Evolutionary conservation across 1,140 invertebrate genomes (phyloP), one percentile per base, ranked within the genome.

Genomic region (Nymphalis io): DNA sequence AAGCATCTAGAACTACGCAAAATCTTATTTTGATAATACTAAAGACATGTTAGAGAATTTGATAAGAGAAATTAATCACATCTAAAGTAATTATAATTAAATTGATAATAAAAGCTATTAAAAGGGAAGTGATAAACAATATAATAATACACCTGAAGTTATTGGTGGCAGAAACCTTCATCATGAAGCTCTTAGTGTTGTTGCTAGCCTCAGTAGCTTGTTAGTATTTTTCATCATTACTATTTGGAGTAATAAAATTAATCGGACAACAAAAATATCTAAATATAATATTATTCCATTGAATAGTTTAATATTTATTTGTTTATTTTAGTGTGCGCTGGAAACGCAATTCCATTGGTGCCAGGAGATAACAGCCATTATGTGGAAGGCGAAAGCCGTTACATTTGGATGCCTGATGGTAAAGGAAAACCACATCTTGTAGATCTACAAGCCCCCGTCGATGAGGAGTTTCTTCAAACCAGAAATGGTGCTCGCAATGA

Each of bases 361-460:
- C 81, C 81, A 42, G 68, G 73, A 33, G 81, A 86, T 61, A 84
- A 84, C 55, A 86, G 82, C 51, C 75, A 82, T 64, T 86, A 82
- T 72, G 77, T 83, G 60, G 84, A 83, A 57, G 84, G 82, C 2
- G 76, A 68, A 15, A 85, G 79, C 55, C 77, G 77, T 1, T 85
- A 85, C 40, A 71, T 83, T 10, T 83, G 81, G 81, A 81, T 85
- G 70, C 72, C 77, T 3, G 76, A 84, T 48, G 76, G 69, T 12
- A 71, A 83, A 5, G 82, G 74, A 4, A 62, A 60, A 0, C 74
- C 78, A 0, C 58, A 75, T 6, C 74, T 87, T 2, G 80, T 87
- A 0, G 85, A 87, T 40, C 60, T 84, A 2, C 18, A 81, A 4
- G 79, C 78, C 53, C 72, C 79, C 3, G 61, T 70, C 1, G 75